These are phyloP conservation scores for Notocelia uddmanniana DNA, from an alignment of 2,888 invertebrate genomes.

Conservation along the genomic window DNA sequence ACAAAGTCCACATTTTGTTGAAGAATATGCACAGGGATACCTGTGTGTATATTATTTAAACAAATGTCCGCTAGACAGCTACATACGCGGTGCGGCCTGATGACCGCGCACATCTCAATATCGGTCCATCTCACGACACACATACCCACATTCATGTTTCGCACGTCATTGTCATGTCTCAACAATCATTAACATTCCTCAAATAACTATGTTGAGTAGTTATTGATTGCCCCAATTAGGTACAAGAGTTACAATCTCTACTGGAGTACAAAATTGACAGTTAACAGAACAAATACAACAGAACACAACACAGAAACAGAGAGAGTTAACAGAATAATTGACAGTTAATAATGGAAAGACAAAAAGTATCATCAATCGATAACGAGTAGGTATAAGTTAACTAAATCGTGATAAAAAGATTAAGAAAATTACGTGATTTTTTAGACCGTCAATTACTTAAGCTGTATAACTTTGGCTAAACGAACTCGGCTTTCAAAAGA, in stretches of 20 bases:
- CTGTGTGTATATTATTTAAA: no score
- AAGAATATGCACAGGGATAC: no score
- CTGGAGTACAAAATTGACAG: not conserved
- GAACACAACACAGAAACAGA: no score
- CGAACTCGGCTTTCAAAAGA: not conserved
- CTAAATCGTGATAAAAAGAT: no score
- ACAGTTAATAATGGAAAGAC: no score
- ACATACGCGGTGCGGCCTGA: constrained; percentile 44
- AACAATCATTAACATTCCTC: not conserved
- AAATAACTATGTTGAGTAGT: not conserved
- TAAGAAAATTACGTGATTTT: not conserved
- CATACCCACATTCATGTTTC: constrained; percentile 47
- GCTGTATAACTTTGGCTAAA: no score
- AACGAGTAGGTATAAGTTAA: no score
- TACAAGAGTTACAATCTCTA: not conserved
- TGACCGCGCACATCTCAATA: constrained; percentile 59
- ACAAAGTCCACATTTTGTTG: no score
- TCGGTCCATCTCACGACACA: constrained; percentile 54
- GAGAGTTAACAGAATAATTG: no score
- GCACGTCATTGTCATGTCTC: not conserved
- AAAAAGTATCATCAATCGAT: no score
- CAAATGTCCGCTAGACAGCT: not conserved
- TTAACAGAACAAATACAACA: no score
- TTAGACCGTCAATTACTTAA: not conserved
- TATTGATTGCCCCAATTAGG: no score